These are phyloP conservation scores for Zaprionus tsacasi DNA, from an alignment of 1,140 invertebrate genomes.

Conservation along the genomic window DNA sequence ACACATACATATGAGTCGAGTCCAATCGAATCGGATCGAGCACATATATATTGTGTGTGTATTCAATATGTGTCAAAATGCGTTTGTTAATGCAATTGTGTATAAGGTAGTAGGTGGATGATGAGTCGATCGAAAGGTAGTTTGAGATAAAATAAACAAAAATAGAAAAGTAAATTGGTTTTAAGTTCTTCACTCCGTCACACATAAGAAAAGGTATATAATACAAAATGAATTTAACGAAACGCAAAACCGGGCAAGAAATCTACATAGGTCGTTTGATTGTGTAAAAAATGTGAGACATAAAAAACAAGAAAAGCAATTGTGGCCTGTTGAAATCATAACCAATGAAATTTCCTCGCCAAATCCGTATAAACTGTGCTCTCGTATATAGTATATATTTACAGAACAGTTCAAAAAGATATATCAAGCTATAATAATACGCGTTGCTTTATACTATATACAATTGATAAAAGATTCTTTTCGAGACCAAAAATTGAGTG, in stretches of 20 bases:
- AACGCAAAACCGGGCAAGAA: conserved; percentile 42
- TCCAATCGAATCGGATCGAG: conserved; percentile 26
- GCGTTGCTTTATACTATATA: background rate
- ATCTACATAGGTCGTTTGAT: conserved; percentile 7
- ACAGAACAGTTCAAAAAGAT: background rate
- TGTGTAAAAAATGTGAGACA: conserved; percentile 19
- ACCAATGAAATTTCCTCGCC: conserved; percentile 21
- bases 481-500: conserved; percentile 11
- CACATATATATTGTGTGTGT: conserved; percentile 38
- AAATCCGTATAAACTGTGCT: conserved; percentile 1
- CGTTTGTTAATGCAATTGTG: conserved; percentile 44
- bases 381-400: conserved; percentile 1
- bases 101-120: conserved; percentile 75
- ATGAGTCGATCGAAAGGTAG: conserved; percentile 77
- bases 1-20: conserved; percentile 28
- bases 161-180: conserved; percentile 68
- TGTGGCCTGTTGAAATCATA: conserved; percentile 19
- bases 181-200: conserved; percentile 25
- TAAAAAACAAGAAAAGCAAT: conserved; percentile 70
- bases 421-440: background rate
- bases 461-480: background rate
- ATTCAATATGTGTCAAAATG: conserved; percentile 26
- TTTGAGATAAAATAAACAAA: conserved; percentile 71
- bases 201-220: conserved; percentile 12
- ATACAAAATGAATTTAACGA: conserved; percentile 31